A percentile compares a stretch with the other conserved stretches of the same genome.
Conservation (phyloP, 2,888 invertebrate genomes). For the Dryococelus australis region DNA sequence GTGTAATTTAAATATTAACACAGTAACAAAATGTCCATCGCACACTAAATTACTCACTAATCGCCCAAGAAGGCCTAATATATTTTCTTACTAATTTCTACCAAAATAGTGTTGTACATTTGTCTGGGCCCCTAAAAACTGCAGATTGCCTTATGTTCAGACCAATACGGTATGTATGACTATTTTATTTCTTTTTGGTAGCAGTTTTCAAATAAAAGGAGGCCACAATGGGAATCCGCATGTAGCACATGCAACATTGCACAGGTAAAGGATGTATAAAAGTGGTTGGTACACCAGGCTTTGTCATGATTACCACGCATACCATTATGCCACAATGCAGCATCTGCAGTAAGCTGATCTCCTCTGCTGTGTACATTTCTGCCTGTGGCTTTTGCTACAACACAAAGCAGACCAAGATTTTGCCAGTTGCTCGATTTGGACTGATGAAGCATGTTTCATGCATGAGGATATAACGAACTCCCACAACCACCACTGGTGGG, state of each 20-base stretch:
- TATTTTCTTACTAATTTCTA: too few species aligned
- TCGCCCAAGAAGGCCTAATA: too few species aligned
- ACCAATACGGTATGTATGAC: too few species aligned
- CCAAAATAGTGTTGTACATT: too few species aligned
- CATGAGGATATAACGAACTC: not conserved
- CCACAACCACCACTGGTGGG: not conserved
- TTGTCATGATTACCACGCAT: not conserved
- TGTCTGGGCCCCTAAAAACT: too few species aligned
- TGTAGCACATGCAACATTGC: not conserved
- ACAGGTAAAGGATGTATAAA: not conserved
- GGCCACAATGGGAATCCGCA: too few species aligned
- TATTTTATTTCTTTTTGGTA: too few species aligned
- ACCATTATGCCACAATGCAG: conserved; percentile 12
- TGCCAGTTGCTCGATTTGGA: not conserved
- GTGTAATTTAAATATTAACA: too few species aligned
- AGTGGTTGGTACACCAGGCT: not conserved
- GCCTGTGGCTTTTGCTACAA: conserved; percentile 19
- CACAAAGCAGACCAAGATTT: not conserved
- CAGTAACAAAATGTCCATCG: too few species aligned
- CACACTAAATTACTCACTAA: too few species aligned
- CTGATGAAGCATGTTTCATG: not conserved
- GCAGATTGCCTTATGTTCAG: too few species aligned
- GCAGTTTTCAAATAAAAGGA: too few species aligned
- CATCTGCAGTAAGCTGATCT: not conserved
- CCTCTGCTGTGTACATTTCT: not conserved